A percentile compares a stretch with the other conserved stretches of the same genome.
phyloP scores from a whole-genome alignment of 2,888 invertebrate species.

The Holacanthella duospinosa region DNA sequence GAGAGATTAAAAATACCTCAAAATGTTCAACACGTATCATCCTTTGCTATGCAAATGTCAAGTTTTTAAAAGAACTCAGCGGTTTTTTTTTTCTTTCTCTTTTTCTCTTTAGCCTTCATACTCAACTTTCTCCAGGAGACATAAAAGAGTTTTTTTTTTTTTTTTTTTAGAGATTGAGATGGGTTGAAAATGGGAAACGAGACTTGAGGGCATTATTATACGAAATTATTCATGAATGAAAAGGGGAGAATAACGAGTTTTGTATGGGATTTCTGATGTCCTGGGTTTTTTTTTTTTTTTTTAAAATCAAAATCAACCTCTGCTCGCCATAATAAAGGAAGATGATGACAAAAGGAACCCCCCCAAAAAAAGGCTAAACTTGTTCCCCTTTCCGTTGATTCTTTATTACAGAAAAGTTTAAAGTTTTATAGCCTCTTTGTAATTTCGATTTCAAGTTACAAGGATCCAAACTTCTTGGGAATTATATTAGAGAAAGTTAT shows the following conservation, averaged over 20 bases:
- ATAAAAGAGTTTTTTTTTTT: background rate
- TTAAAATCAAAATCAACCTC: constrained; percentile 19
- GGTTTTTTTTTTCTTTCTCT: background rate
- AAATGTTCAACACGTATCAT: constrained; percentile 10
- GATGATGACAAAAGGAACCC: background rate
- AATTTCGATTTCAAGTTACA: too few species aligned
- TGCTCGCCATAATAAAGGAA: background rate
- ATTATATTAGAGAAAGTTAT: too few species aligned
- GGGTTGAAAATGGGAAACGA: constrained; percentile 14
- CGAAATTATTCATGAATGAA: constrained; percentile 36
- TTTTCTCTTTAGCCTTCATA: background rate
- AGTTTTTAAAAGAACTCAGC: constrained; percentile 1
- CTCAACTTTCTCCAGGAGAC: too few species aligned
- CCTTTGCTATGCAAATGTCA: constrained; percentile 9
- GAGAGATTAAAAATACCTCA: background rate
- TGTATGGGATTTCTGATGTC: constrained; percentile 31
- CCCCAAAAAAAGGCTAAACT: background rate
- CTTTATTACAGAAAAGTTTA: too few species aligned
- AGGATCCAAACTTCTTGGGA: too few species aligned
- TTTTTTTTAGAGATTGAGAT: constrained; percentile 8
- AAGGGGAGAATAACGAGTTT: constrained; percentile 35
- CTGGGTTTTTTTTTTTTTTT: constrained; percentile 20
- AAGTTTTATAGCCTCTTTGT: too few species aligned
- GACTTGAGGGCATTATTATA: constrained; percentile 33
- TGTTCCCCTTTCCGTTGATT: background rate